Conservation (phyloP, 1,140 invertebrate genomes). For the Zaprionus gabonicus region DNA sequence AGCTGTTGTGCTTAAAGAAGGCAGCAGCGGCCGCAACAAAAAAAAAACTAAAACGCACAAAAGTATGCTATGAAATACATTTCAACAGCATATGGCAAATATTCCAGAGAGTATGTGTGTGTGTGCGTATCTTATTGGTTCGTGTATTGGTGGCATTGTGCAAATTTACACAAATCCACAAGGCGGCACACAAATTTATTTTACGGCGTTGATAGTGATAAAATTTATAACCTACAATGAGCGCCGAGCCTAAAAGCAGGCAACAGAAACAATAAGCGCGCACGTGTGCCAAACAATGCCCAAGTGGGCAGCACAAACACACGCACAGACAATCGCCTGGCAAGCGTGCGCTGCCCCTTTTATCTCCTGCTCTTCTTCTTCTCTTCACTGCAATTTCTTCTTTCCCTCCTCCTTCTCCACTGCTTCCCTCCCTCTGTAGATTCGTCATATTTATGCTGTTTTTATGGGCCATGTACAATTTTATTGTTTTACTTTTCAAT, state of each 20-base stretch:
- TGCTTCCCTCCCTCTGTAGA: slow-evolving; percentile 2
- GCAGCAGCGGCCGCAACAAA: neutral
- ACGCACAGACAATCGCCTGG: slow-evolving; percentile 35
- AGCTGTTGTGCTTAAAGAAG: neutral
- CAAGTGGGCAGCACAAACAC: slow-evolving; percentile 53
- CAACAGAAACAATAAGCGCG: slow-evolving; percentile 61
- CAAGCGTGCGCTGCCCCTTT: slow-evolving; percentile 45
- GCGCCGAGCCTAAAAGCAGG: slow-evolving; percentile 59
- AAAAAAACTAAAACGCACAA: slow-evolving; percentile 31
- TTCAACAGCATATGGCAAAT: slow-evolving; percentile 60
- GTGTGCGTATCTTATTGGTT: slow-evolving; percentile 16
- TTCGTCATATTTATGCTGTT: slow-evolving; percentile 75
- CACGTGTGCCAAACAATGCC: slow-evolving; percentile 68
- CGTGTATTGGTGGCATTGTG: slow-evolving; percentile 28
- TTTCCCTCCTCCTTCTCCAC: neutral
- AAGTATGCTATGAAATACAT: slow-evolving; percentile 64
- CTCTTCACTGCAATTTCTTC: neutral
- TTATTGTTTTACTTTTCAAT: slow-evolving; percentile 78
- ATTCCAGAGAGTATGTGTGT: slow-evolving; percentile 22
- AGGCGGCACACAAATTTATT: slow-evolving; percentile 67
- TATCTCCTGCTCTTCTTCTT: neutral
- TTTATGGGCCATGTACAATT: slow-evolving; percentile 75
- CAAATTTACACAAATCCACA: slow-evolving; percentile 75
- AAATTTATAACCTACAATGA: slow-evolving; percentile 75
- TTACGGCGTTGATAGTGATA: slow-evolving; percentile 74